Evolutionary conservation across 2,888 invertebrate species (phyloP).

Genomic region (Crioceris asparagi): DNA sequence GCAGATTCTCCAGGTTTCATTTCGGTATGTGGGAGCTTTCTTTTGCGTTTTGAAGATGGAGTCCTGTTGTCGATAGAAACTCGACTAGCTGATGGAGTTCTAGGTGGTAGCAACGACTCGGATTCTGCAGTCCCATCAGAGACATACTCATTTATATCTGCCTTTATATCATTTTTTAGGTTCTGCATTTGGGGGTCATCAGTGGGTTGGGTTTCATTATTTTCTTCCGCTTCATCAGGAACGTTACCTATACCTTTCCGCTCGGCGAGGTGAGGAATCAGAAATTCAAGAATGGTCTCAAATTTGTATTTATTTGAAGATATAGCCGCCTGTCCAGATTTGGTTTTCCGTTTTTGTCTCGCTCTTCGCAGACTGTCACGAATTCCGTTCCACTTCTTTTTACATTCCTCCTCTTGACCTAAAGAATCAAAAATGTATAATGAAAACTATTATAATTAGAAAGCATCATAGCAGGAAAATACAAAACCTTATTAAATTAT

Average conservation of each 20-base stretch:
- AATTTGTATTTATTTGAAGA: conserved; percentile 18
- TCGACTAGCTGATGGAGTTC: conserved; percentile 2
- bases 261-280: conserved; percentile 20
- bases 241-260: conserved; percentile 17
- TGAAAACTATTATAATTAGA: too few species aligned
- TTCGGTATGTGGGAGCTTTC: conserved; percentile 5
- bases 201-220: conserved; percentile 1
- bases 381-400: conserved; percentile 15
- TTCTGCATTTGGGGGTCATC: conserved; percentile 4
- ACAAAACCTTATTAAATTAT: too few species aligned
- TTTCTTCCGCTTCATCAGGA: conserved; percentile 9
- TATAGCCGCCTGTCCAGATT: conserved; percentile 20
- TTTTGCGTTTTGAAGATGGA: conserved; percentile 5
- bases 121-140: conserved; percentile 4
- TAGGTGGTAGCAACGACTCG: conserved; percentile 1
- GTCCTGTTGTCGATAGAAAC: background rate
- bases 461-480: too few species aligned
- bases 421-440: too few species aligned
- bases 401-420: conserved; percentile 12
- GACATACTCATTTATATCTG: conserved; percentile 1
- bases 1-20: conserved; percentile 13
- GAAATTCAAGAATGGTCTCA: conserved; percentile 19
- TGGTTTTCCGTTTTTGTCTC: conserved; percentile 19
- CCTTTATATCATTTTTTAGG: conserved; percentile 2
- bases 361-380: conserved; percentile 17